Evolutionary conservation across 2,113 vertebrate species (phyloP).

Genomic region (Myiagra hebetior): DNA sequence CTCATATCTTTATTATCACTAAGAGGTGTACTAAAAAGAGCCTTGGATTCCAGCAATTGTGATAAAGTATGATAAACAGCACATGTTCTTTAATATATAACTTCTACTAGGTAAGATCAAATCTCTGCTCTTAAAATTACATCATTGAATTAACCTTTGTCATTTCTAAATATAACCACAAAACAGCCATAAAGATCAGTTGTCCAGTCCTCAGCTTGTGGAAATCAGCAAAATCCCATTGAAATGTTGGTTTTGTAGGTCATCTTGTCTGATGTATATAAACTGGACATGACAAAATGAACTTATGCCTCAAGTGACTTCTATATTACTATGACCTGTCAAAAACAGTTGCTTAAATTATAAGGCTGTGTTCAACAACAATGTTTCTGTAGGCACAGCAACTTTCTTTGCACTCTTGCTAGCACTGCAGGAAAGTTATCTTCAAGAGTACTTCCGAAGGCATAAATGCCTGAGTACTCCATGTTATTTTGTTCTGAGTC

Average conservation of each 20-base stretch:
- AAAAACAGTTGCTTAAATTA: slow-evolving; percentile 13
- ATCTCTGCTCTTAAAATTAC: background rate
- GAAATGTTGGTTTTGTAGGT: background rate
- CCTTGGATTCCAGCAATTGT: background rate
- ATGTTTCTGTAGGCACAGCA: background rate
- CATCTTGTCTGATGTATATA: background rate
- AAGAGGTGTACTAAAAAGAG: background rate
- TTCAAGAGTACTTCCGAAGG: background rate
- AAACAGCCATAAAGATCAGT: background rate
- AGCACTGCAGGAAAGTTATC: background rate
- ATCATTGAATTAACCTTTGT: background rate
- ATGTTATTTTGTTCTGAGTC: background rate
- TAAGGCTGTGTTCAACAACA: background rate
- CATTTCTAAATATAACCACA: background rate
- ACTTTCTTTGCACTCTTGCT: background rate
- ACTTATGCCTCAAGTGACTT: slow-evolving; percentile 11
- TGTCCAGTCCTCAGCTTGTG: background rate
- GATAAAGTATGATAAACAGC: background rate
- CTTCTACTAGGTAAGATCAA: background rate
- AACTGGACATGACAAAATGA: slow-evolving; percentile 32
- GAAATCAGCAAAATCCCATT: background rate
- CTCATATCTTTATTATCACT: background rate
- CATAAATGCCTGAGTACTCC: background rate
- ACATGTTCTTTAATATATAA: background rate
- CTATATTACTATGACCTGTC: background rate